A percentile compares a stretch with the other conserved stretches of the same genome.
These are phyloP conservation scores for Halictus rubicundus DNA, from an alignment of 1,140 invertebrate genomes.

Conservation along the genomic window DNA sequence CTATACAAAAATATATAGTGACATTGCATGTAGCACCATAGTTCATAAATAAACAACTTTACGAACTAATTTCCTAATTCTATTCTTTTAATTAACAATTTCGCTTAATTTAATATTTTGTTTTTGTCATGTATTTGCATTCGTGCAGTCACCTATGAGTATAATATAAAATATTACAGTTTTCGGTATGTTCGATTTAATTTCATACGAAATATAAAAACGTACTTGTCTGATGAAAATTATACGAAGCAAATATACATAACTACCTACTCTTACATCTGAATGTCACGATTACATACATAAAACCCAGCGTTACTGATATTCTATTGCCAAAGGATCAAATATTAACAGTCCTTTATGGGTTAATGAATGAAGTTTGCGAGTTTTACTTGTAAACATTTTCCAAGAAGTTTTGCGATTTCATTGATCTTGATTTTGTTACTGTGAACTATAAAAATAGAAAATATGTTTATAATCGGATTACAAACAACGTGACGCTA, in stretches of 20 bases:
- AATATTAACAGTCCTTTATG: neutral
- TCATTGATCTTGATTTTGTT: conserved; percentile 31
- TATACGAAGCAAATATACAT: neutral
- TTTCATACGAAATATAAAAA: neutral
- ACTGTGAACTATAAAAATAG: conserved; percentile 56
- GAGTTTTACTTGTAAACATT: conserved; percentile 6
- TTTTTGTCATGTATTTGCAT: neutral
- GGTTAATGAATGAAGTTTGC: neutral
- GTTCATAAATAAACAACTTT: conserved; percentile 33
- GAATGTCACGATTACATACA: conserved; percentile 26
- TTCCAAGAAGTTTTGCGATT: neutral
- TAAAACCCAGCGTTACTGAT: conserved; percentile 40
- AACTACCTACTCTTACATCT: conserved; percentile 19
- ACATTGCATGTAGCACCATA: conserved; percentile 39
- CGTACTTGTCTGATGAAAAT: neutral
- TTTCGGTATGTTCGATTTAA: neutral
- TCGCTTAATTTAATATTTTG: neutral
- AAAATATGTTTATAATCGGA: conserved; percentile 36
- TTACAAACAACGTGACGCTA: conserved; percentile 38
- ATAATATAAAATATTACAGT: conserved; percentile 12
- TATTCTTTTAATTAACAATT: neutral
- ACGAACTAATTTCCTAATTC: conserved; percentile 30
- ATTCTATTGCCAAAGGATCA: conserved; percentile 12
- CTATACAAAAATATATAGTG: conserved; percentile 58
- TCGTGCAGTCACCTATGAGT: neutral